phyloP scores from a whole-genome alignment of 2,113 vertebrate genomes.

The Mustelus asterias region DNA sequence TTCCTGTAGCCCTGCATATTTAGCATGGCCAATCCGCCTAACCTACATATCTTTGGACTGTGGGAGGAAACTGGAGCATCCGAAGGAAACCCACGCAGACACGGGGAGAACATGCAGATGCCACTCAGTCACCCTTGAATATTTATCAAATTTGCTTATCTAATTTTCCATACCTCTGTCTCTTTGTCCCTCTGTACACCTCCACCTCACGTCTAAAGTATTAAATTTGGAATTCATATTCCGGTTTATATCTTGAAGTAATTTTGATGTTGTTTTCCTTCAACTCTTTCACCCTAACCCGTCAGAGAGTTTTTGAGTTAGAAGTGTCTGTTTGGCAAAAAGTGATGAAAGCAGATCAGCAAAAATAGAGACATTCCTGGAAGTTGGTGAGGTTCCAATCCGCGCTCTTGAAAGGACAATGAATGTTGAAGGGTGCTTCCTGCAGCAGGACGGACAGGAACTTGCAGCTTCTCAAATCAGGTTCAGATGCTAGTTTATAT shows the following conservation, averaged over 20 bases:
- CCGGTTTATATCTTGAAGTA: slow-evolving; percentile 37
- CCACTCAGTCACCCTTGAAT: background rate
- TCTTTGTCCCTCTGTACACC: background rate
- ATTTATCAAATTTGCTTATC: background rate
- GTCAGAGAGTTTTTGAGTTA: slow-evolving; percentile 38
- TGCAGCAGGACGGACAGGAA: background rate
- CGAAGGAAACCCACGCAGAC: no score
- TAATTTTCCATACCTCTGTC: background rate
- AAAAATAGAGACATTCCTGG: background rate
- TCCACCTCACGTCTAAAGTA: background rate
- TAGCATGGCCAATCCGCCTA: no score
- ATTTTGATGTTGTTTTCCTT: slow-evolving; percentile 44
- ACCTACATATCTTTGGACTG: no score
- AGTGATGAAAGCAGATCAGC: slow-evolving; percentile 44
- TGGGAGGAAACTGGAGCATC: no score
- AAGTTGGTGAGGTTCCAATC: background rate
- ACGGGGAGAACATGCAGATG: no score
- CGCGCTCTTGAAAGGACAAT: background rate
- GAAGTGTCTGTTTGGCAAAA: slow-evolving; percentile 51
- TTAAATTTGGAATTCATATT: background rate
- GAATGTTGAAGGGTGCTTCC: slow-evolving; percentile 35
- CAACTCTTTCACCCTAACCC: background rate
- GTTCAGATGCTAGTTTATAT: background rate
- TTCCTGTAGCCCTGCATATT: no score
- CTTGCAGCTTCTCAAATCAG: background rate